Evolutionary conservation across 2,797 vertebrate species (phyloP).

Genomic region (Pseudomugil tenellus): DNA sequence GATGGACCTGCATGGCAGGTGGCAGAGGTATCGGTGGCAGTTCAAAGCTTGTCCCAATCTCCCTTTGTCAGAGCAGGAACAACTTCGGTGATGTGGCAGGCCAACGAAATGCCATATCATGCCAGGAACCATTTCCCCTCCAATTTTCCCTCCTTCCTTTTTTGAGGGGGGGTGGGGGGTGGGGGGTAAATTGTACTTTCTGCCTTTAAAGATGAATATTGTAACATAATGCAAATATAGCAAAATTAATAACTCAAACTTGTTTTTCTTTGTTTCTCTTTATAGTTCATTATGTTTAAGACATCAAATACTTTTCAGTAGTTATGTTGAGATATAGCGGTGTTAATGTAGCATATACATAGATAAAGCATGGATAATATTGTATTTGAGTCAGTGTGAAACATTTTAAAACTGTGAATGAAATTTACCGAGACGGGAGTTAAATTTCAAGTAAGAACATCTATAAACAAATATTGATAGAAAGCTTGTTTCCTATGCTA

Average conservation of each 20-base stretch:
- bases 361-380: no score
- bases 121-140: neutral
- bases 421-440: no score
- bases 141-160: no score
- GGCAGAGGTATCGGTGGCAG: constrained; percentile 39
- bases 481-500: no score
- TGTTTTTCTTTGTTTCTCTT: neutral
- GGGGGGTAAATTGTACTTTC: no score
- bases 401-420: no score
- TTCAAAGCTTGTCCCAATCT: constrained; percentile 46
- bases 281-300: neutral
- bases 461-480: no score
- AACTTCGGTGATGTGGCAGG: constrained; percentile 14
- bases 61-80: constrained; percentile 8
- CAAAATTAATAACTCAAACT: neutral
- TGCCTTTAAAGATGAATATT: neutral
- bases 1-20: constrained; percentile 58
- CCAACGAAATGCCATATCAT: constrained; percentile 15
- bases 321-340: no score
- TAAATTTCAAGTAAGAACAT: no score
- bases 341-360: neutral
- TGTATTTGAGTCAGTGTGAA: no score
- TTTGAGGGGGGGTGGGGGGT: no score
- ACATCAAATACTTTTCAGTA: no score
- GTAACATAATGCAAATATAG: neutral